Percentiles rank a stretch among this genome's conserved stretches.
Evolutionary conservation across 1,140 invertebrate genomes (phyloP).

Genomic region (Bicyclus anynana): DNA sequence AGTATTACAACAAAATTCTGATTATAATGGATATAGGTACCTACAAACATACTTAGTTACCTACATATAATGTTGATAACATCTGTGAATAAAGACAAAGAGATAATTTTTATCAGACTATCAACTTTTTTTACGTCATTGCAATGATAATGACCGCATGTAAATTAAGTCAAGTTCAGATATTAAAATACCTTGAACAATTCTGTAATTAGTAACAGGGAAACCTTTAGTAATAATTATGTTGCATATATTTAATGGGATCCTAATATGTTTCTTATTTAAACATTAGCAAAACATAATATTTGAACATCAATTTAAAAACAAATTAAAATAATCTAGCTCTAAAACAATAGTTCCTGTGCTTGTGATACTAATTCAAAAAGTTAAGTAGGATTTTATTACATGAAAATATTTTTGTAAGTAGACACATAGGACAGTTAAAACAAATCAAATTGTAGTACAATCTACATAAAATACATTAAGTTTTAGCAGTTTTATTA

Average conservation of each 20-base stretch:
- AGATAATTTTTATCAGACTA: slow-evolving; percentile 52
- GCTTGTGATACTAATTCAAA: no score
- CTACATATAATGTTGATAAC: slow-evolving; percentile 34
- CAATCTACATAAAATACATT: background rate
- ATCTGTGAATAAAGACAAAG: slow-evolving; percentile 47
- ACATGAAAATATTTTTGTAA: no score
- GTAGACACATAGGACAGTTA: background rate
- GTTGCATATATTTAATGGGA: no score
- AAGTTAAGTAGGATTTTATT: no score
- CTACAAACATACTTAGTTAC: background rate
- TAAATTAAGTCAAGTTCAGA: slow-evolving; percentile 64
- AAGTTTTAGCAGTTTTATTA: background rate
- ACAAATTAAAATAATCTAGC: no score
- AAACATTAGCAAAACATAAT: no score
- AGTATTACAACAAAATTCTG: background rate
- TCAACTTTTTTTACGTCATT: slow-evolving; percentile 44
- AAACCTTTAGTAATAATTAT: background rate
- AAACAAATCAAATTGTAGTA: background rate
- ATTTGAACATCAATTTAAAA: no score
- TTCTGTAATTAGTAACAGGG: background rate
- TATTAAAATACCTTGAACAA: slow-evolving; percentile 23
- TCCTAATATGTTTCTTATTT: no score
- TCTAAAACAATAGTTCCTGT: no score
- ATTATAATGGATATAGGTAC: background rate
- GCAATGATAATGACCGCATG: slow-evolving; percentile 45